Base-by-base conservation (phyloP, 2,113 vertebrate genomes). In the Callipepla squamata region DNA sequence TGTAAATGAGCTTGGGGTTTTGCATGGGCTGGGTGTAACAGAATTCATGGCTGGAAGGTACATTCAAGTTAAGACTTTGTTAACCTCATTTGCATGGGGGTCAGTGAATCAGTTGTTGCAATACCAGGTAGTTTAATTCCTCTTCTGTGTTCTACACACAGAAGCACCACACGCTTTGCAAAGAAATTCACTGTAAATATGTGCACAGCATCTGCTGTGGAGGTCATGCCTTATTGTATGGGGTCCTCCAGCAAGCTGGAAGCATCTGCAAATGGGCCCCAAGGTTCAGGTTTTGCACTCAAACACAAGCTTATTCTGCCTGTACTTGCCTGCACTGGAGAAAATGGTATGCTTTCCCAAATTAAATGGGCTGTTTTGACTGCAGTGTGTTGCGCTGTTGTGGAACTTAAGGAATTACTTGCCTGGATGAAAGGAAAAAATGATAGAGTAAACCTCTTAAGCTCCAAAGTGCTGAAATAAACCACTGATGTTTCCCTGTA, bases 1-100 rank as follows among this genome's bases (percentile, higher is more conserved):
- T 23, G 77, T 87, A 94, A 90, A 89, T 58, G 53, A 85, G 50
- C 78, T 85, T 38, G 48, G 80, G 69, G 55, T 3, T 55, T 79
- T 66, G 53, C 69, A 9, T 73, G 53, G 77, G 20, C 48, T 2
- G 11, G 48, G 55, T 55, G 38, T 48, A 90, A 55, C 23, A 44
- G 30, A 80, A 92, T 63, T 88, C 34, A 13, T 80, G 59, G 66
- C 68, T 80, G 76, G 76, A 68, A 84, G 82, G n/a, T 5, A 5
- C 3, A 4, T 18, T 63, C 59, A 19, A n/a, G 44, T 47, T 59
- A 58, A 51, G 61, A n/a, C 28, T 48, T 74, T 9, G 1, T 53
- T n/a, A 83, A 47, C 9, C n/a, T 40, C 11, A 53, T 55, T 38
- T 83, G 20, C 69, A 68, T 2, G 1, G 21, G 13, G 1, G 51